Evolutionary conservation across 2,888 invertebrate species (phyloP), one percentile per base, ranked within the genome.

Genomic region (Pardosa pseudoannulata): DNA sequence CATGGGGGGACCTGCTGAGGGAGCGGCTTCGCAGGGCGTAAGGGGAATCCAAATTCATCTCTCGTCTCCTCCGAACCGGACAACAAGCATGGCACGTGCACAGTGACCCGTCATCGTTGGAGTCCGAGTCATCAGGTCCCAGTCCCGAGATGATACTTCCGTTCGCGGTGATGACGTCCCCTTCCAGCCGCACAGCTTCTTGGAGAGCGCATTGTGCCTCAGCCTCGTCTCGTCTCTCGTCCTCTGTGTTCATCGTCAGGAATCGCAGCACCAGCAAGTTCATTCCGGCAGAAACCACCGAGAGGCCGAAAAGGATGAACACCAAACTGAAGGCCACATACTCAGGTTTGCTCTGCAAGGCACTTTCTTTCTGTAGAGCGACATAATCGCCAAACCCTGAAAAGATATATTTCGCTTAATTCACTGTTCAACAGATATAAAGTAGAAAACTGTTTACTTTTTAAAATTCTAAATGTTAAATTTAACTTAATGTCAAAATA

Each of bases 221-320:
- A 65, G 97, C 96, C 92, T 98, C 98, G 91, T 98, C 98, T 86
- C 98, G 93, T 91, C 98, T 94, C 92, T 98, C 98, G 91, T 99
- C 99, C 92, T 98, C 99, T 0, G 99, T 99, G 93, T 99, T 99
- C 92, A 93, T 92, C 19, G 98, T 99, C 95, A 99, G 96, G 93
- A 99, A 99, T 50, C 98, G 94, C 28, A 99, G 94, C 6, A 99
- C 98, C 23, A 99, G 93, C 89, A 99, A 93, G 93, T 99, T 99
- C 91, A 99, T 98, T 91, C 98, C 98, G 78, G 99, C 99, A 79
- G 99, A 98, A 19, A 99, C 98, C 29, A 99, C 98, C 0, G 99
- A 98, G 90, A 99, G 93, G 0, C 99, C 99, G 91, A 99, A 98
- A n/a, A 99, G 94, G 88, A 99, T 99, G 92, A 99, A 99, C 36